Percentiles rank a stretch among this genome's conserved stretches.
Evolutionary conservation across 92 coral and sea anemone species (phyloP).

Genomic region (Meandrina meandrites): DNA sequence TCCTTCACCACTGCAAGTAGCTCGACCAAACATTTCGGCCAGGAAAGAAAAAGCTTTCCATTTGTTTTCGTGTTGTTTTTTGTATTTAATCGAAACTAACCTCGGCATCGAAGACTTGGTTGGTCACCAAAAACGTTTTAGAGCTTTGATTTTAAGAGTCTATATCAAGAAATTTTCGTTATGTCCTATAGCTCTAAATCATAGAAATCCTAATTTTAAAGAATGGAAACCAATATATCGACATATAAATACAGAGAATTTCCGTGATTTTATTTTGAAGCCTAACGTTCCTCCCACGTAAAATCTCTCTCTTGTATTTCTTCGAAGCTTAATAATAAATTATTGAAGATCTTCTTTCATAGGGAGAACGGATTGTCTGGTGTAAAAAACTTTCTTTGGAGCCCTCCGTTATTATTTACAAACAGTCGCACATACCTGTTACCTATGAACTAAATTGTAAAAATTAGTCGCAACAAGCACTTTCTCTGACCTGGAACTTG

Average conservation of each 20-base stretch:
- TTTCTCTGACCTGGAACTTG: background rate
- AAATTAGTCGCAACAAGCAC: background rate
- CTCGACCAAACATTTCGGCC: too few relatives aligned
- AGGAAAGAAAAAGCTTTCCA: too few relatives aligned
- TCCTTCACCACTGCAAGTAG: too few relatives aligned
- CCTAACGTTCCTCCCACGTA: background rate
- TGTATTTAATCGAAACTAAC: background rate
- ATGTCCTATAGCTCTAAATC: background rate
- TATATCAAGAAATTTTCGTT: too few relatives aligned
- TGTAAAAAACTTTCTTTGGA: background rate
- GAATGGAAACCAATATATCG: background rate
- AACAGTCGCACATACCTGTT: too few relatives aligned
- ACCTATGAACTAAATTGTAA: background rate
- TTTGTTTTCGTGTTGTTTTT: too few relatives aligned
- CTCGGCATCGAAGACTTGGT: too few relatives aligned
- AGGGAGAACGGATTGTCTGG: background rate
- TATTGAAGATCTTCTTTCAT: background rate
- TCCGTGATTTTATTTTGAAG: background rate
- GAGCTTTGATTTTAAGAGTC: too few relatives aligned
- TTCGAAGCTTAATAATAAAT: constrained; percentile 26
- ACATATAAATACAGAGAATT: background rate
- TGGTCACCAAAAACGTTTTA: background rate
- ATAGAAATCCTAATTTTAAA: background rate
- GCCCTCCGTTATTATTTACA: too few relatives aligned
- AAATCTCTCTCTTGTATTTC: constrained; percentile 22